Percentiles rank a stretch among this genome's conserved stretches.
Evolutionary conservation across 2,797 vertebrate species (phyloP).

Genomic region (Myoxocephalus aenaeus): DNA sequence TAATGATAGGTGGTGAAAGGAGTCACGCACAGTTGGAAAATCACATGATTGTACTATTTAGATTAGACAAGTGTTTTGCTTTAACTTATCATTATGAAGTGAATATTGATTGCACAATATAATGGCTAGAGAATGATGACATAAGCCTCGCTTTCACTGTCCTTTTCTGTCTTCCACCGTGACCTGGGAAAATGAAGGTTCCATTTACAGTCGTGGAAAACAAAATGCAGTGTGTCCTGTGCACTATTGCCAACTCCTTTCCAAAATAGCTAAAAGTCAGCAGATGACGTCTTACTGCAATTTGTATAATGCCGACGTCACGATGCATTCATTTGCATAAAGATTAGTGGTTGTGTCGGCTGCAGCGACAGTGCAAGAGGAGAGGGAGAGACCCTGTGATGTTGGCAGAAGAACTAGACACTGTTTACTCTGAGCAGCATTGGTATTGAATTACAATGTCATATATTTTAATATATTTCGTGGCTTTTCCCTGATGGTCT

Average conservation of each 20-base stretch:
- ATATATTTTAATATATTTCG: neutral
- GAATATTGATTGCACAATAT: neutral
- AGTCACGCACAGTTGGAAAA: neutral
- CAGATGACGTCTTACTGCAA: neutral
- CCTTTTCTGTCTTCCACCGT: neutral
- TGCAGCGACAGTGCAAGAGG: neutral
- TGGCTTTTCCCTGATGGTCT: neutral
- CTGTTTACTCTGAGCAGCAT: neutral
- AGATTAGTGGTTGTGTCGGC: neutral
- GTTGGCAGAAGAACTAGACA: neutral
- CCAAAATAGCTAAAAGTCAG: neutral
- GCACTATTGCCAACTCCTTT: neutral
- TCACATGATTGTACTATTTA: neutral
- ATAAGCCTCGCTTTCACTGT: neutral
- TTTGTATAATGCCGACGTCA: neutral
- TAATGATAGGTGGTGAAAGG: neutral
- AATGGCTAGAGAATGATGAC: neutral
- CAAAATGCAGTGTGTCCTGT: neutral
- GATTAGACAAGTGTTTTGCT: neutral
- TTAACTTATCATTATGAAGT: neutral
- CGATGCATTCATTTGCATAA: neutral
- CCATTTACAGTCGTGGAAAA: neutral
- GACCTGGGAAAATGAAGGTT: neutral
- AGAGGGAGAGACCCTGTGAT: neutral
- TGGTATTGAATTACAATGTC: neutral